Base-by-base conservation (phyloP, 2,797 vertebrate genomes). In the Pogonophryne albipinna region DNA sequence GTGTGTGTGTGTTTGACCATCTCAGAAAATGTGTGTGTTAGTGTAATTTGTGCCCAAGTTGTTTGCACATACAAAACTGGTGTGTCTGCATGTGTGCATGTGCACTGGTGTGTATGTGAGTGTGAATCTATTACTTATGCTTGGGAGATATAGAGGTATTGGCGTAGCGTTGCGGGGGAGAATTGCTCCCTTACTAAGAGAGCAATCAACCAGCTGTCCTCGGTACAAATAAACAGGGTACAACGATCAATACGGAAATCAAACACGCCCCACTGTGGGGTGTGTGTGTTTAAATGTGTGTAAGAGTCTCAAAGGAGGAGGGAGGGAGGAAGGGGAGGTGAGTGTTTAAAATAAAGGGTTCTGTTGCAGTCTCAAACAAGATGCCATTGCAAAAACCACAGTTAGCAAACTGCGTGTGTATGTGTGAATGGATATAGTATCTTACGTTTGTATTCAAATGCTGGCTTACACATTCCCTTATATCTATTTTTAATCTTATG, bases 151-250 rank as follows among this genome's bases (percentile, higher is more conserved):
- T 61, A 70, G 72, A 1, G 14, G 72, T 71, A 73, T 85, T 71
- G 77, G 83, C 72, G 75, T 78, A 45, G 66, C 42, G 17, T 74
- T 74, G 79, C 17, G 31, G 78, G 61, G 78, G 82, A 85, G 76
- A 84, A 89, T 86, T 89, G 83, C 86, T 87, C 86, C 85, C 84
- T 88, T 84, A 86, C 81, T 83, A 86, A 84, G 87, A 91, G 86
- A 91, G 85, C 93, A 94, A 95, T 95, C 91, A 93, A 88, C 71
- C 78, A 91, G 85, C 92, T 91, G 92, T 94, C 91, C 89, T 94
- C 84, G 81, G 74, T 70, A 87, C 82, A 93, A 95, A 94, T 91
- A 94, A 89, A 90, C 83, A 87, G 80, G 79, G 75, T 51, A 55
- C 77, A 79, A 50, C 84, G 84, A 93, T 94, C 94, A 90, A 95